Percentiles rank a stretch among this genome's conserved stretches.
Conservation (phyloP, 2,113 vertebrate genomes). For the Ctenomys sociabilis region DNA sequence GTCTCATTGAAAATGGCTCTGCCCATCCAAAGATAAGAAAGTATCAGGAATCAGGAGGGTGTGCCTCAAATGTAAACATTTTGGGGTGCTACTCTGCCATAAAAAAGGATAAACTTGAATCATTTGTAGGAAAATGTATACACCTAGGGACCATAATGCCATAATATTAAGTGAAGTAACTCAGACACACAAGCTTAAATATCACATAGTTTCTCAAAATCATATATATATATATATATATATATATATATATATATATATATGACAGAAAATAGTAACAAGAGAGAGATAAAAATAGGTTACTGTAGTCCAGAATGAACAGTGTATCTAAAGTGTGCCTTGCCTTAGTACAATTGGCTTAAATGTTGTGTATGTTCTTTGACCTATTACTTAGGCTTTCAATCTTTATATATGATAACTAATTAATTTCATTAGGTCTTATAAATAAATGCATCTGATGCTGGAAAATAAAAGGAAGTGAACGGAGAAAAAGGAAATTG, state of each 20-base stretch:
- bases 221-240: too few relatives aligned
- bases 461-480: neutral
- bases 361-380: neutral
- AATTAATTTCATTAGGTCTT: neutral
- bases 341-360: neutral
- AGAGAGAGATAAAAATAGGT: neutral
- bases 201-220: too few relatives aligned
- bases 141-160: too few relatives aligned
- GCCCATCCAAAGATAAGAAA: too few relatives aligned
- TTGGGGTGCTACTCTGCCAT: neutral
- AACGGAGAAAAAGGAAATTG: neutral
- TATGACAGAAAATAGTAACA: neutral
- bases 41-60: neutral
- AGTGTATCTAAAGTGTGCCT: neutral
- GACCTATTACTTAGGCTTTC: neutral
- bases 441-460: neutral
- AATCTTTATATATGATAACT: neutral
- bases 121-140: too few relatives aligned
- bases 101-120: neutral
- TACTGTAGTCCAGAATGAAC: neutral
- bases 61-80: neutral
- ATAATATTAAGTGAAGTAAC: too few relatives aligned
- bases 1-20: neutral
- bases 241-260: too few relatives aligned
- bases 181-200: too few relatives aligned